Evolutionary conservation across 2,113 vertebrate genomes (phyloP).

Genomic region (Austrofundulus limnaeus): DNA sequence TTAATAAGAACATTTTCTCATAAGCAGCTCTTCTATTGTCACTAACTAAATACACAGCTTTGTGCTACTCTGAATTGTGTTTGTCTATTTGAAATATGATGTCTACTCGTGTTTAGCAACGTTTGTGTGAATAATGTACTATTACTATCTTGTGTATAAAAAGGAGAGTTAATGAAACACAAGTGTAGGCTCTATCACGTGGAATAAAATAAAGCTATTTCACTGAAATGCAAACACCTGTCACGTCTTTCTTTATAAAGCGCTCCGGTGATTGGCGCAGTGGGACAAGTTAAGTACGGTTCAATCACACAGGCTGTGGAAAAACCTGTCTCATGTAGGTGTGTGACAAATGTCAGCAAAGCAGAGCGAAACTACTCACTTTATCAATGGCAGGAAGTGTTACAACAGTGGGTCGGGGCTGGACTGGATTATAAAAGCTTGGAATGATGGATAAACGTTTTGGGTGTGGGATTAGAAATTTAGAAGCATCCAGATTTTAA

Average conservation of each 20-base stretch:
- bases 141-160: slow-evolving; percentile 88
- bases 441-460: neutral
- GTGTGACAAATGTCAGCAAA: neutral
- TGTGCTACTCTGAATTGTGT: slow-evolving; percentile 86
- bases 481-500: neutral
- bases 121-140: slow-evolving; percentile 88
- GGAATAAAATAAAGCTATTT: slow-evolving; percentile 86
- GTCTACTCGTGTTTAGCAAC: slow-evolving; percentile 90
- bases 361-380: slow-evolving; percentile 32
- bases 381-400: slow-evolving; percentile 3
- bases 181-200: slow-evolving; percentile 84
- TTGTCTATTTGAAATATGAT: slow-evolving; percentile 84
- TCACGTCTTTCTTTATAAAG: neutral
- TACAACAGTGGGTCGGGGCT: slow-evolving; percentile 41
- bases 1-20: slow-evolving; percentile 72
- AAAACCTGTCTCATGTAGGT: neutral
- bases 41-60: slow-evolving; percentile 85
- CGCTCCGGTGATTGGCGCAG: too few species aligned
- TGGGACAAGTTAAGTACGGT: too few species aligned
- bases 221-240: slow-evolving; percentile 72
- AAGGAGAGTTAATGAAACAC: slow-evolving; percentile 79
- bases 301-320: neutral
- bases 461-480: neutral
- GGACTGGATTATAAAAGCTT: neutral
- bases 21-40: slow-evolving; percentile 77